Conservation (phyloP, 37 sponge, comb jelly and placozoan genomes). For the Chondrilla cf. caribensis region DNA sequence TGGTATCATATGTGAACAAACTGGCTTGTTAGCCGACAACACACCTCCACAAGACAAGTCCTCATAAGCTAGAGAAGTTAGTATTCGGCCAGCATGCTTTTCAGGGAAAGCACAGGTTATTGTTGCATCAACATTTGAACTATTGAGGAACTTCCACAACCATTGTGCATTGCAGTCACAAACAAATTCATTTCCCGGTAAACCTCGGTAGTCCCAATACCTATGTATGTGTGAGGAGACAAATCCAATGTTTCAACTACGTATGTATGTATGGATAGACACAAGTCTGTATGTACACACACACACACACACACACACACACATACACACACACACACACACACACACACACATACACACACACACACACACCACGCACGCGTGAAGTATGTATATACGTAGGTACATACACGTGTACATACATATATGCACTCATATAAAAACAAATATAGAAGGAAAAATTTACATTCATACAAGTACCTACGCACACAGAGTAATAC, state of each 20-base stretch:
- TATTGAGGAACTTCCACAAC: constrained; percentile 37
- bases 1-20: background rate
- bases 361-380: no score
- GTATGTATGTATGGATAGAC: constrained; percentile 35
- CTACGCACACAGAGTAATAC: no score
- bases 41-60: constrained; percentile 34
- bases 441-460: no score
- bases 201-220: background rate
- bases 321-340: no score
- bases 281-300: background rate
- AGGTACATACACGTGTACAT: no score
- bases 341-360: no score
- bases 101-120: constrained; percentile 34
- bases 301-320: no score
- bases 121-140: background rate
- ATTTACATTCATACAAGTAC: no score
- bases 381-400: no score
- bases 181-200: constrained; percentile 4
- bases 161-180: constrained; percentile 66
- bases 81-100: constrained; percentile 24
- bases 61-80: constrained; percentile 2
- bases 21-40: no score
- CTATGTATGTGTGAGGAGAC: background rate
- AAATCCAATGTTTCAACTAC: no score
- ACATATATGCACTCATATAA: no score